These are phyloP conservation scores for Dolichopus griseipennis DNA, from an alignment of 2,888 invertebrate genomes.

Conservation along the genomic window DNA sequence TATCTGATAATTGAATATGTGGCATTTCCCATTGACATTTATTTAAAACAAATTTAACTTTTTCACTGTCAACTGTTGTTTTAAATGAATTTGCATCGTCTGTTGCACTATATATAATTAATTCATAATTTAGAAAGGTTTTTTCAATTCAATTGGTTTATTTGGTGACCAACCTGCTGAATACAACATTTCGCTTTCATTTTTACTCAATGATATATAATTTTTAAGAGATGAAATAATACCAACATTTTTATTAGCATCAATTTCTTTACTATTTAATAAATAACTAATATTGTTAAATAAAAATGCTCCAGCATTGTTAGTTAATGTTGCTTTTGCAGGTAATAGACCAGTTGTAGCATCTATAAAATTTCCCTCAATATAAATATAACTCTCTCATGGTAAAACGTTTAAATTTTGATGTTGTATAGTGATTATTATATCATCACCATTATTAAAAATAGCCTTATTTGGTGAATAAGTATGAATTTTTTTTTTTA, in stretches of 20 bases:
- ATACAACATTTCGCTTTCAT: constrained; percentile 23
- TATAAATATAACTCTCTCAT: constrained; percentile 24
- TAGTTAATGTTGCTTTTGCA: too few species aligned
- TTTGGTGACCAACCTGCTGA: constrained; percentile 26
- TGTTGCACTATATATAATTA: constrained; percentile 30
- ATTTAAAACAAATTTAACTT: constrained; percentile 20
- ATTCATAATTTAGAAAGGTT: constrained; percentile 36
- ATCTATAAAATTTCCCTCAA: constrained; percentile 21
- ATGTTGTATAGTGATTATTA: constrained; percentile 29
- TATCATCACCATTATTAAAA: constrained; percentile 31
- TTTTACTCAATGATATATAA: constrained; percentile 26
- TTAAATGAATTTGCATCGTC: constrained; percentile 24
- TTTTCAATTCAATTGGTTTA: constrained; percentile 15
- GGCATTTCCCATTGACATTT: constrained; percentile 26
- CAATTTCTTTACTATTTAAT: constrained; percentile 29
- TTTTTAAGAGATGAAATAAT: constrained; percentile 31
- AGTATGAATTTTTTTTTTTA: too few species aligned
- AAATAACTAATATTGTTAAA: constrained; percentile 29
- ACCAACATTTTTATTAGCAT: constrained; percentile 29
- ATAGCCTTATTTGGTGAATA: too few species aligned
- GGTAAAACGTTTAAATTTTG: constrained; percentile 28
- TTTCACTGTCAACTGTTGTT: constrained; percentile 2
- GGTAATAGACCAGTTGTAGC: neutral
- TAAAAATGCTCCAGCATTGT: too few species aligned
- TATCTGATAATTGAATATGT: constrained; percentile 23